Evolutionary conservation across 2,888 invertebrate species (phyloP).

Genomic region (Corythucha ciliata): DNA sequence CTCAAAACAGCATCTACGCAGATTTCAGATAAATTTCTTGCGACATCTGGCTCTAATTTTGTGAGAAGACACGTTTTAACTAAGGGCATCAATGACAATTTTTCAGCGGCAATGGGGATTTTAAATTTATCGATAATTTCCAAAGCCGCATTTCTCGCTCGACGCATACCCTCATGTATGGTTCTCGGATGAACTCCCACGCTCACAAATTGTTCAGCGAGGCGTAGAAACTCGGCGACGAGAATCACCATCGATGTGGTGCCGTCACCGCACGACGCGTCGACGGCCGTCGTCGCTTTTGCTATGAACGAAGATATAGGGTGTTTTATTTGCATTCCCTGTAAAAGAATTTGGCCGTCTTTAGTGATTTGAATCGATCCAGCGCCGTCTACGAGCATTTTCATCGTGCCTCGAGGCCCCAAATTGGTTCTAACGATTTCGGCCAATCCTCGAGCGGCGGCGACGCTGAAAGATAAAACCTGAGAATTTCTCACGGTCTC

Average conservation of each 20-base stretch:
- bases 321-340: constrained; percentile 99
- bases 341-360: constrained; percentile 96
- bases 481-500: constrained; percentile 95
- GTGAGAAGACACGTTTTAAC: constrained; percentile 87
- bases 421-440: constrained; percentile 98
- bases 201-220: constrained; percentile 86
- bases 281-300: constrained; percentile 95
- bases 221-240: constrained; percentile 94
- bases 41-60: constrained; percentile 77
- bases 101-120: constrained; percentile 47
- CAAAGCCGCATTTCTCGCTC: constrained; percentile 75
- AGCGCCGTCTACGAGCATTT: constrained; percentile 99
- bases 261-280: constrained; percentile 97
- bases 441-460: constrained; percentile 95
- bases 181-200: constrained; percentile 82
- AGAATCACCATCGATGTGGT: constrained; percentile 96
- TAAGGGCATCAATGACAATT: constrained; percentile 67
- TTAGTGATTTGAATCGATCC: constrained; percentile 99
- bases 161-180: constrained; percentile 91
- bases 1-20: constrained; percentile 91
- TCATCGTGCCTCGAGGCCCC: constrained; percentile 98
- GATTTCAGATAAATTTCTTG: constrained; percentile 75
- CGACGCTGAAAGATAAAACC: constrained; percentile 91
- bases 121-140: constrained; percentile 81
- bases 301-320: constrained; percentile 98